Percentiles rank a stretch among this genome's conserved stretches.
Evolutionary conservation across 1,140 invertebrate genomes (phyloP).

Genomic region (Hylaeus volcanicus): DNA sequence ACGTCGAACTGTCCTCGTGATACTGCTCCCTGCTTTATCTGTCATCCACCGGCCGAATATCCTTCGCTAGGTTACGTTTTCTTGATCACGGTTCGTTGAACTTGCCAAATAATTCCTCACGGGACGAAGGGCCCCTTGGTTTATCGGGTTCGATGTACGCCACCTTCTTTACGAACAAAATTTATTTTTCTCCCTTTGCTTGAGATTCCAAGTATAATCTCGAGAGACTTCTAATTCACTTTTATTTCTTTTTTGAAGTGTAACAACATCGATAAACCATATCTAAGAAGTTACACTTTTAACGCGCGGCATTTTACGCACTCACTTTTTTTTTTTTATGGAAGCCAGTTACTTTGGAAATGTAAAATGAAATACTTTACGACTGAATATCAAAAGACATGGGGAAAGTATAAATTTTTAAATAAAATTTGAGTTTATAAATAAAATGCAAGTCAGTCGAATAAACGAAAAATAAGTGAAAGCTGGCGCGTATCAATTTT

Average conservation of each 20-base stretch:
- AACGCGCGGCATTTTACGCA: too few species aligned
- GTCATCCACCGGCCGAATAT: background rate
- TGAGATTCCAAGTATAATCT: background rate
- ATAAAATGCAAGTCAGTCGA: too few species aligned
- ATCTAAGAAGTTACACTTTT: too few species aligned
- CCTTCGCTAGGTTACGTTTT: background rate
- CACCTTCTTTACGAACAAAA: too few species aligned
- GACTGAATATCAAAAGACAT: too few species aligned
- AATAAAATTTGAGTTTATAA: too few species aligned
- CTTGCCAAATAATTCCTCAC: background rate
- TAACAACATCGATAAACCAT: too few species aligned
- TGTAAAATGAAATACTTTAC: too few species aligned
- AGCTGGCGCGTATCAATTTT: background rate
- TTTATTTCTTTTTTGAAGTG: background rate
- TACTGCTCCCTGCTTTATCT: conserved; percentile 28
- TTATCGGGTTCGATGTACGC: background rate
- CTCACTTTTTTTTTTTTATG: too few species aligned
- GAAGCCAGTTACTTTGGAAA: too few species aligned
- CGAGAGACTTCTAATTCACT: background rate
- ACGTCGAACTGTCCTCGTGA: conserved; percentile 1
- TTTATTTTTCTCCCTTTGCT: background rate
- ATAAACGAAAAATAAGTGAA: too few species aligned
- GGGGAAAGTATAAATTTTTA: too few species aligned
- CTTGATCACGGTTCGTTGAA: background rate
- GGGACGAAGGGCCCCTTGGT: background rate